Percentiles rank a stretch among this genome's conserved stretches.
These are phyloP conservation scores for Cynocephalus volans DNA, from an alignment of 2,113 vertebrate genomes.

Conservation along the genomic window DNA sequence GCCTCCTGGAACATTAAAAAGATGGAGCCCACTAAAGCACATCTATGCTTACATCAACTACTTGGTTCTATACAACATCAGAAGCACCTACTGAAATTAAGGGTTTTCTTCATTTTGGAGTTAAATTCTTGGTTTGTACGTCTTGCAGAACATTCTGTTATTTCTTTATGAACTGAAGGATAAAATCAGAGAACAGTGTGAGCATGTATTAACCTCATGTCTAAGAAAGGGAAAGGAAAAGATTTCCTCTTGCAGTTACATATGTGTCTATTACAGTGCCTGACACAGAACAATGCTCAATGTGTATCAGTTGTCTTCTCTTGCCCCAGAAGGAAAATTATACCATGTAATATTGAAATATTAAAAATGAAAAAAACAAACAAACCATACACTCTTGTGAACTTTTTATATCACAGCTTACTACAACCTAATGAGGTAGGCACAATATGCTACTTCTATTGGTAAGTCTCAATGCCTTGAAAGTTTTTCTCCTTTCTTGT, in stretches of 20 bases:
- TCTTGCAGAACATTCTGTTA: not conserved
- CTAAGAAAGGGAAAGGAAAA: not conserved
- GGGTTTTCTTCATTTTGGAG: not conserved
- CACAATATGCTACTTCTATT: not conserved
- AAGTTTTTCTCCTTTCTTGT: not conserved
- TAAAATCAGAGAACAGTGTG: not conserved
- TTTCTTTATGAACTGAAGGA: not conserved
- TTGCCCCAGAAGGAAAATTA: not conserved
- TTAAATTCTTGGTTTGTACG: slow-evolving; percentile 1
- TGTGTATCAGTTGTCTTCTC: not conserved
- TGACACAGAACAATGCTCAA: not conserved
- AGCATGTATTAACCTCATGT: not conserved
- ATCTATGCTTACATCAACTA: not conserved
- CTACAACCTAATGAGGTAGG: not conserved
- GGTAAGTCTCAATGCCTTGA: not conserved
- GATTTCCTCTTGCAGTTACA: not conserved
- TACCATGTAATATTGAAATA: slow-evolving; percentile 9
- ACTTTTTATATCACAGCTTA: not conserved
- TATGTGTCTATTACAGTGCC: not conserved
- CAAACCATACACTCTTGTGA: not conserved
- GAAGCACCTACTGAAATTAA: not conserved
- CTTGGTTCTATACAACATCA: slow-evolving; percentile 2
- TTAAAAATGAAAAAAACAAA: not conserved
- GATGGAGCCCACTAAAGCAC: not conserved
- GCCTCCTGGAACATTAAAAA: not conserved